Conservation (phyloP, 2,113 vertebrate species). For the Pseudorectes ferrugineus region DNA sequence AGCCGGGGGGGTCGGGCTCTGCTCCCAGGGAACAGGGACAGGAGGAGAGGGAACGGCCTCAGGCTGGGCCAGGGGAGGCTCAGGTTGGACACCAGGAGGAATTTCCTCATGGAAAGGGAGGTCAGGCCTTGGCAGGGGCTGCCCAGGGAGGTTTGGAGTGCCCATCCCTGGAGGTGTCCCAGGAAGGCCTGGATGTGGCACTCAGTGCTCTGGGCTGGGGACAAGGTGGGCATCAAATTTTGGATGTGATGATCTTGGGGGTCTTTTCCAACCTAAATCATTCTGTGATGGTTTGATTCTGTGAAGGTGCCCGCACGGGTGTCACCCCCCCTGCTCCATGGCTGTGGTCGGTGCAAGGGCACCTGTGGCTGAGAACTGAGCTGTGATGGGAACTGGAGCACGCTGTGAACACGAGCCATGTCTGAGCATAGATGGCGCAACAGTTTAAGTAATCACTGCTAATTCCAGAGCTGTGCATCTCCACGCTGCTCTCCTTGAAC, state of each 20-base stretch:
- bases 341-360: neutral
- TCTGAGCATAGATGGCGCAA: constrained; percentile 8
- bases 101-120: neutral
- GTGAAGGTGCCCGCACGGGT: fast-evolving
- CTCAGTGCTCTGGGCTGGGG: neutral
- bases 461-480: neutral
- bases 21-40: neutral
- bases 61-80: neutral
- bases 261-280: neutral
- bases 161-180: neutral
- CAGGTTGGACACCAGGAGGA: neutral
- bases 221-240: neutral
- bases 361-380: neutral
- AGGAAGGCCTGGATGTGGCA: neutral
- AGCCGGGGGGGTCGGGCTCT: neutral
- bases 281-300: neutral
- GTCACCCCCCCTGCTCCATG: fast-evolving
- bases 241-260: fast-evolving
- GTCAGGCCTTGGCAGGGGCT: neutral
- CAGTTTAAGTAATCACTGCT: neutral
- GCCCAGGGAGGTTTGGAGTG: neutral
- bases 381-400: neutral
- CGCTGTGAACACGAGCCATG: neutral
- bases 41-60: neutral
- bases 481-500: neutral